Conservation (phyloP, 1,140 invertebrate species). For the Zaprionus gabonicus region DNA sequence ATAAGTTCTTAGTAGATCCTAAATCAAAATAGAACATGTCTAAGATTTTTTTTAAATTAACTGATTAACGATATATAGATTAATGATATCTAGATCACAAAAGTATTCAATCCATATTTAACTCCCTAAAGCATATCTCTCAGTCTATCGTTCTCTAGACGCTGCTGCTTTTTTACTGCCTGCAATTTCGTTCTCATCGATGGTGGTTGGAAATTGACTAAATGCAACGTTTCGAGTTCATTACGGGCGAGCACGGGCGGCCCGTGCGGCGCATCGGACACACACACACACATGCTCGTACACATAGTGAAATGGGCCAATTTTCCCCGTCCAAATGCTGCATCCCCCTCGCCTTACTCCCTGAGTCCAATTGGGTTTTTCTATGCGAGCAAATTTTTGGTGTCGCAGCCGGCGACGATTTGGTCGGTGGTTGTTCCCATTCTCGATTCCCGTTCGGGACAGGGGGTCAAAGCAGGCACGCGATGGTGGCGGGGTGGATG, state of each 20-base stretch:
- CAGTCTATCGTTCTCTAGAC: not conserved
- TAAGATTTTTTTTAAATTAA: too few relatives aligned
- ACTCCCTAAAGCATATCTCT: slow-evolving; percentile 11
- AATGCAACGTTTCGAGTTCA: slow-evolving; percentile 70
- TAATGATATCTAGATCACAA: not conserved
- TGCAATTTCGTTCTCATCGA: slow-evolving; percentile 33
- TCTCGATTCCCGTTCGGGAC: slow-evolving; percentile 66
- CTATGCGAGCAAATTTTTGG: slow-evolving; percentile 54
- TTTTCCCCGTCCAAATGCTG: slow-evolving; percentile 52
- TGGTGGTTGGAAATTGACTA: slow-evolving; percentile 74
- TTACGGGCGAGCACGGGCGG: slow-evolving; percentile 39
- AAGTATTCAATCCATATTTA: too few relatives aligned
- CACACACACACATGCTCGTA: slow-evolving; percentile 8
- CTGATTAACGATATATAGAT: too few relatives aligned
- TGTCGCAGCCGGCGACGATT: slow-evolving; percentile 28
- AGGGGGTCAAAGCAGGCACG: slow-evolving; percentile 22
- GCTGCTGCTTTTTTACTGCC: slow-evolving; percentile 14
- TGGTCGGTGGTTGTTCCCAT: slow-evolving; percentile 55
- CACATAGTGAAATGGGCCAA: slow-evolving; percentile 56
- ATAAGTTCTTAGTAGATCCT: too few relatives aligned
- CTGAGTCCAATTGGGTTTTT: slow-evolving; percentile 63
- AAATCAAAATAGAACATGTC: not conserved
- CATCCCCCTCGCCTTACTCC: not conserved
- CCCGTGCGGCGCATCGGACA: not conserved
- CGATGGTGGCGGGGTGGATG: slow-evolving; percentile 41